Conservation (phyloP, 2,888 invertebrate genomes). For the Amphiduros pacificus region DNA sequence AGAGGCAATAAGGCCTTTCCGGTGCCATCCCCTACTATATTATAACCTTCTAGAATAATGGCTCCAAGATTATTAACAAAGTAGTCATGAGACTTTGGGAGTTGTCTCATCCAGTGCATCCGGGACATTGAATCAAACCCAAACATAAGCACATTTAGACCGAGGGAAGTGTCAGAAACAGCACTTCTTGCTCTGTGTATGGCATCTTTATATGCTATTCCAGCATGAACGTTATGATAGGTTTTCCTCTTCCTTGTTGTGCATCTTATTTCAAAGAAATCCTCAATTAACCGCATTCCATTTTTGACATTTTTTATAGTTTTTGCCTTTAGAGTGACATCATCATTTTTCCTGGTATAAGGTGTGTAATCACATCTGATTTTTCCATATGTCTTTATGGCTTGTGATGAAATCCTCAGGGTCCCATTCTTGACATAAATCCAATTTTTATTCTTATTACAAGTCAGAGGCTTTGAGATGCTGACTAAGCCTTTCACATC, state of each 20-base stretch:
- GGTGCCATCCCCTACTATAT: constrained; percentile 17
- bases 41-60: constrained; percentile 25
- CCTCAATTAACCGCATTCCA: constrained; percentile 38
- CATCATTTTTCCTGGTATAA: background rate
- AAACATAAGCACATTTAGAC: constrained; percentile 77
- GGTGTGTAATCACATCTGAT: background rate
- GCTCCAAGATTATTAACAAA: constrained; percentile 40
- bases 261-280: constrained; percentile 52
- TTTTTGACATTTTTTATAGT: constrained; percentile 19
- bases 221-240: constrained; percentile 73
- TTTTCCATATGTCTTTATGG: background rate
- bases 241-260: constrained; percentile 50
- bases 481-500: background rate
- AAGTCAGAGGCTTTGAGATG: background rate
- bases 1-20: constrained; percentile 13
- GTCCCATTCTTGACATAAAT: background rate
- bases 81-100: constrained; percentile 43
- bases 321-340: background rate
- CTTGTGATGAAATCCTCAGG: background rate
- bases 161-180: constrained; percentile 58
- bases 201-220: constrained; percentile 54
- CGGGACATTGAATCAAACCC: constrained; percentile 87
- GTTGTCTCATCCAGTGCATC: constrained; percentile 61
- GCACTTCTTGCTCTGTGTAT: background rate
- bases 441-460: constrained; percentile 1